Base-by-base conservation (phyloP, 2,888 invertebrate species). In the Napeogenes inachia region DNA sequence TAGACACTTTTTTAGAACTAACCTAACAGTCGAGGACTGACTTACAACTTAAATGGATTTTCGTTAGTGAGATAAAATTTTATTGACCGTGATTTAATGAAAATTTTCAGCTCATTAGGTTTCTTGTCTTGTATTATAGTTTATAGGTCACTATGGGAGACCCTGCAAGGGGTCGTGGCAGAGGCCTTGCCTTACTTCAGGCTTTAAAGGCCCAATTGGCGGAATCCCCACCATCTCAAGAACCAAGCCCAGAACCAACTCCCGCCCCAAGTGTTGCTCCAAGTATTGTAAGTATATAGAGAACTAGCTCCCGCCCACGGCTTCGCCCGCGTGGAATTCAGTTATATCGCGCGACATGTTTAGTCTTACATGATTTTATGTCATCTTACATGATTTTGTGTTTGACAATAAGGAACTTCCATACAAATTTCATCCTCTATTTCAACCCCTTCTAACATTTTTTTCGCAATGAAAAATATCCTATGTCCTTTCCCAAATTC, bases 151-250 rank as follows among this genome's bases (percentile, higher is more conserved):
- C 54, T 38, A 88, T 88, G 87, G 76, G 79, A 30, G 88, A 89
- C 50, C 75, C 76, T 45, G 72, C 73, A 3, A 84, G 75, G 66
- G 88, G 89, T 46, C 82, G 87, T 45, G 89, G 89, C 8, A 78
- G 89, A 61, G 89, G 89, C 68, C 66, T 86, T 57, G 83, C 84
- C 58, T 73, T 88, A 62, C 75, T 89, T 10, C 78, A 85, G 71
- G 81, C 84, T 46, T 68, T 88, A 38, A 86, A 81, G 66, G 71
- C 81, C 0, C 83, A 86, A 56, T 73, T 73, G 65, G 71, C 71
- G 67, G 78, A 77, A 3, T 75, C 80, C 3, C 71, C 75, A 8
- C 71, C 77, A 0, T 75, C 82, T 8, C 74, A 77, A 32, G 77
- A 78, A 4, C 61, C 75, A 0, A 72, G 79, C 8, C 75, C 84